Evolutionary conservation across 2,797 vertebrate species (phyloP).

Genomic region (Lepilemur ruficaudatus): DNA sequence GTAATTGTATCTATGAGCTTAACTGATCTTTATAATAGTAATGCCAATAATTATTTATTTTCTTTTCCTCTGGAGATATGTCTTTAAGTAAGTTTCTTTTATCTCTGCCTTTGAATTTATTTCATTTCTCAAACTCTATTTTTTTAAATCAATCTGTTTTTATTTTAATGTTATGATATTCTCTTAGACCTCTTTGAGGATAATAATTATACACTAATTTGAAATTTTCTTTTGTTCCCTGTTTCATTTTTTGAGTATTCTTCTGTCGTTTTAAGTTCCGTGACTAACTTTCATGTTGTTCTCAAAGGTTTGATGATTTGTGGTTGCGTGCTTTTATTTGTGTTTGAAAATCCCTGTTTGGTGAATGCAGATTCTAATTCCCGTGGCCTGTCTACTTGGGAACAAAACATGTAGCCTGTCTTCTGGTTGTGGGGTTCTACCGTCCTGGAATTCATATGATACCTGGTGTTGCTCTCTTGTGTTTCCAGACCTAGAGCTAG

Average conservation of each 20-base stretch:
- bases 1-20: conserved; percentile 49
- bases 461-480: neutral
- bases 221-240: conserved; percentile 45
- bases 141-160: conserved; percentile 46
- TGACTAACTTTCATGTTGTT: conserved; percentile 26
- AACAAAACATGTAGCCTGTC: neutral
- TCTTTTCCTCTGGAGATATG: conserved; percentile 36
- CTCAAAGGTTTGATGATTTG: neutral
- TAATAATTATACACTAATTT: conserved; percentile 54
- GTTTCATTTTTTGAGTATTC: neutral
- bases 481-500: neutral
- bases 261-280: neutral
- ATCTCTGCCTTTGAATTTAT: conserved; percentile 35
- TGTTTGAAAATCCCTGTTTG: neutral
- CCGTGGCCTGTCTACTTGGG: neutral
- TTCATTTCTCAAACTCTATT: conserved; percentile 46
- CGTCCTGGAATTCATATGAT: neutral
- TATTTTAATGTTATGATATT: conserved; percentile 38
- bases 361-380: neutral
- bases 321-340: neutral
- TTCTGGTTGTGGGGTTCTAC: neutral
- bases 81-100: conserved; percentile 41
- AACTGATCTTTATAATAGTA: conserved; percentile 41
- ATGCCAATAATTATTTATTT: neutral
- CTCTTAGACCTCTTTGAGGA: conserved; percentile 42